A percentile compares a stretch with the other conserved stretches of the same genome.
Conservation (phyloP, 2,113 vertebrate genomes). For the Brachionichthys hirsutus region DNA sequence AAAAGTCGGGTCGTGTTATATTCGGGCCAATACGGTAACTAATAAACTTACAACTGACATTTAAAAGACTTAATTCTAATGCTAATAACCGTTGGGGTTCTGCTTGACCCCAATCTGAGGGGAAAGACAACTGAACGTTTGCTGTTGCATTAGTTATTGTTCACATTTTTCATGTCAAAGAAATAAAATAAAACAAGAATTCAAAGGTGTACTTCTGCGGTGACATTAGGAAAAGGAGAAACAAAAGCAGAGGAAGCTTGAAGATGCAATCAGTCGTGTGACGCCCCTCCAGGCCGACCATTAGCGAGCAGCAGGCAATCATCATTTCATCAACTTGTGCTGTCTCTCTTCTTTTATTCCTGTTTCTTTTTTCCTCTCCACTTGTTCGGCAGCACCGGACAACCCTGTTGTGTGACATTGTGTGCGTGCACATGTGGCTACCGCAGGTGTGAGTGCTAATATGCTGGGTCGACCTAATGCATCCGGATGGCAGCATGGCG, state of each 20-base stretch:
- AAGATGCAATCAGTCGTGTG: slow-evolving; percentile 59
- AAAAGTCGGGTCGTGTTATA: no score
- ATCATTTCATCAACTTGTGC: slow-evolving; percentile 75
- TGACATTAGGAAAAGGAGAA: slow-evolving; percentile 36
- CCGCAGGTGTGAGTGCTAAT: slow-evolving; percentile 13
- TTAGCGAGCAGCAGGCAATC: slow-evolving; percentile 77
- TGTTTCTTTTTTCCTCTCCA: slow-evolving; percentile 21
- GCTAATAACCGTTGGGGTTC: no score
- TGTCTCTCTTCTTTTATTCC: slow-evolving; percentile 32
- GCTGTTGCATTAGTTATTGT: slow-evolving; percentile 35
- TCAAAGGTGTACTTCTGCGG: slow-evolving; percentile 23
- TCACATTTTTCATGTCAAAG: slow-evolving; percentile 12
- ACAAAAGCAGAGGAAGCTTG: slow-evolving; percentile 46
- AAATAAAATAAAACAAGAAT: no score
- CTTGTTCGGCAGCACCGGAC: slow-evolving; percentile 12
- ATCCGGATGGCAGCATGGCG: slow-evolving; percentile 5
- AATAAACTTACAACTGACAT: no score
- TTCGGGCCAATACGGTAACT: no score
- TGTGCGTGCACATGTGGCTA: neutral
- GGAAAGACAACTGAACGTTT: neutral
- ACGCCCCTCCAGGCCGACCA: slow-evolving; percentile 69
- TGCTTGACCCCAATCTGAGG: no score
- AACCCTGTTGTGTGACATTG: slow-evolving; percentile 9
- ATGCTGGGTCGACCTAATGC: slow-evolving; percentile 24
- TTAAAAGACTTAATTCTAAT: no score